A percentile compares a stretch with the other conserved stretches of the same genome.
phyloP scores from a whole-genome alignment of 2,113 vertebrate genomes.

The Neolamprologus ventralis region DNA sequence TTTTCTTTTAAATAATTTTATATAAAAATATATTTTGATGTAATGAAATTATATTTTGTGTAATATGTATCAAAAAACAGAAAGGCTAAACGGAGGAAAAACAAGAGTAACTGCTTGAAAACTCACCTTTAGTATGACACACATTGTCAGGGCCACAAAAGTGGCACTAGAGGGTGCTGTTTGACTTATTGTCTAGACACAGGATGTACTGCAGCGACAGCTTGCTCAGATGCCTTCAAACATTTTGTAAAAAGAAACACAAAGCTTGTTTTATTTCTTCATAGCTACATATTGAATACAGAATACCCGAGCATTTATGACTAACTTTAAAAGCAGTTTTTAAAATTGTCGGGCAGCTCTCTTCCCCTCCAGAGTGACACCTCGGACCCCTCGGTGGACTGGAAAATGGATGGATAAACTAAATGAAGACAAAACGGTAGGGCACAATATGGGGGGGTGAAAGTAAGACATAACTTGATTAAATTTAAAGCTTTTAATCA shows the following conservation, averaged over 20 bases:
- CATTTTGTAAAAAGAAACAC: background rate
- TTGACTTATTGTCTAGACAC: background rate
- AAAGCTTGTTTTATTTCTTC: background rate
- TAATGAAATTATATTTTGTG: background rate
- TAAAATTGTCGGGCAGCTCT: slow-evolving; percentile 59
- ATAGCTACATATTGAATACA: background rate
- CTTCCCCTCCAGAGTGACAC: slow-evolving; percentile 60
- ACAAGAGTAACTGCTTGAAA: background rate
- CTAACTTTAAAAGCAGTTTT: background rate
- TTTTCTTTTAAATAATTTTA: background rate
- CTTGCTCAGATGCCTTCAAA: background rate
- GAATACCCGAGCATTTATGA: background rate
- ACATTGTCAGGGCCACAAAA: background rate
- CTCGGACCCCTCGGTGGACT: slow-evolving; percentile 57
- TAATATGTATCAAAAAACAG: background rate
- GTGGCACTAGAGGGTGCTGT: background rate
- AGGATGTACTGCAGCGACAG: background rate
- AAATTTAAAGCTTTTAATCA: background rate
- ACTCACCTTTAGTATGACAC: background rate
- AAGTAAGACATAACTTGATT: background rate
- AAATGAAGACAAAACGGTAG: background rate
- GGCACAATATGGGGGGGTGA: background rate
- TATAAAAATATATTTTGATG: background rate
- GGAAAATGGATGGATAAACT: slow-evolving; percentile 56
- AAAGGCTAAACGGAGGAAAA: background rate